Evolutionary conservation across 2,113 vertebrate species (phyloP), one percentile per base, ranked within the genome.

Genomic region (Macrotus californicus): DNA sequence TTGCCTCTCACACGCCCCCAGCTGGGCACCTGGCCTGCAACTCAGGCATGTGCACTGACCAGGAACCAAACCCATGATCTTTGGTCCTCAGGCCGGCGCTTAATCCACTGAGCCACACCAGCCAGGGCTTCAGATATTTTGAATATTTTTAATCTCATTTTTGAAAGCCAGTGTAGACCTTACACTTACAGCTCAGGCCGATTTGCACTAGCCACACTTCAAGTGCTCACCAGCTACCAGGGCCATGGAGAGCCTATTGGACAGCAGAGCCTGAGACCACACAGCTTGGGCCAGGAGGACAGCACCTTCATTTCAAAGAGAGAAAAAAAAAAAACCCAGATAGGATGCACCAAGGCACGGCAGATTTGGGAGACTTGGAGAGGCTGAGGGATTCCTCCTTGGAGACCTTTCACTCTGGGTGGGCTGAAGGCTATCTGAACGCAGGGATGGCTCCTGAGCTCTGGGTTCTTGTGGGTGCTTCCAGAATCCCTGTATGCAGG

Each of bases 271-370:
- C 72, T 16, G 39, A 36, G 67, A 41, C n/a, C 31, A 19, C 0
- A 48, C 43, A 54, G 50, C 73, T 85, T 34, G 8, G 79, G 26
- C 34, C 13, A 15, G 4, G 9, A 5, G 22, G 13, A 69, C 22
- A 36, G 36, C 31, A 59, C 22, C n/a, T 93, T 95, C 26, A 18
- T 56, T 89, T 87, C 54, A 66, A 66, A 7, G 26, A 61, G 12
- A 90, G 34, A 5, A n/a, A 52, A 64, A 22, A 29, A 3, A 56
- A 56, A 52, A 52, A 2, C 52, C 52, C 12, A 56, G 26, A 18
- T 21, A 29, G 29, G n/a, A 19, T 19, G 24, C 3, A 19, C 59
- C 39, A 75, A 80, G 16, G 64, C 14, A 8, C 8, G 26, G 41
- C 15, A 24, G 41, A 26, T 29, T 39, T 61, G 50, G 61, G 34